Conservation (phyloP, 2,797 vertebrate species). For the Microcaecilia unicolor region DNA sequence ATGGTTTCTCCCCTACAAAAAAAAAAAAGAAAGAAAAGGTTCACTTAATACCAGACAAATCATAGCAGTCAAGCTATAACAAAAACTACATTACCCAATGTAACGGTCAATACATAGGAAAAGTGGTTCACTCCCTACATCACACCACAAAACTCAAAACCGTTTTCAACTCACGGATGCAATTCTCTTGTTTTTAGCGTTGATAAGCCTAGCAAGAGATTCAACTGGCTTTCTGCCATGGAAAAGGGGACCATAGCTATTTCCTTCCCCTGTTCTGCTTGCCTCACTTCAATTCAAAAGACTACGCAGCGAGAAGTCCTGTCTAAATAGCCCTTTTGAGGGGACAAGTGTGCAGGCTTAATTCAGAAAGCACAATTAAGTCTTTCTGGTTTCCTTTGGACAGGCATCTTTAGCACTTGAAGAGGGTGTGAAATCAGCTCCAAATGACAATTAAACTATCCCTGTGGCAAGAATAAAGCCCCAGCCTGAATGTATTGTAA, state of each 20-base stretch:
- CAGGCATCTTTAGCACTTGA: conserved; percentile 32
- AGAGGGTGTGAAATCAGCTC: conserved; percentile 62
- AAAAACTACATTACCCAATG: too few relatives aligned
- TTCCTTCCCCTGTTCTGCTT: too few relatives aligned
- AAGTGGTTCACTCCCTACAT: too few relatives aligned
- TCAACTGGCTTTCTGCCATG: conserved; percentile 25
- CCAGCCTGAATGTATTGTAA: conserved; percentile 40
- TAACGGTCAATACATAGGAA: too few relatives aligned
- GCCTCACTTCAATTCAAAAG: conserved; percentile 24
- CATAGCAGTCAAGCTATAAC: too few relatives aligned
- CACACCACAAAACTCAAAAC: too few relatives aligned
- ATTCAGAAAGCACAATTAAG: conserved; percentile 44
- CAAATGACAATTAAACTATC: conserved; percentile 41
- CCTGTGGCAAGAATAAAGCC: conserved; percentile 46
- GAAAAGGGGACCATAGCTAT: conserved; percentile 5
- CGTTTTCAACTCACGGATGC: too few relatives aligned
- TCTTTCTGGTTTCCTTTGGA: conserved; percentile 32
- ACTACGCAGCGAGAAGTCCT: conserved; percentile 26
- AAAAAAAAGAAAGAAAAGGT: background rate
- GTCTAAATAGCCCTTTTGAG: conserved; percentile 33
- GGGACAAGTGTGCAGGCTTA: conserved; percentile 32
- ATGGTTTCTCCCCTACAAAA: conserved; percentile 60
- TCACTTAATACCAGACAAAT: too few relatives aligned
- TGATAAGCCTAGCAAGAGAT: conserved; percentile 32
- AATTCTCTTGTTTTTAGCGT: conserved; percentile 20